Percentiles rank a stretch among this genome's conserved stretches.
These are phyloP conservation scores for Podarcis siculus DNA, from an alignment of 2,797 vertebrate species.

Conservation along the genomic window DNA sequence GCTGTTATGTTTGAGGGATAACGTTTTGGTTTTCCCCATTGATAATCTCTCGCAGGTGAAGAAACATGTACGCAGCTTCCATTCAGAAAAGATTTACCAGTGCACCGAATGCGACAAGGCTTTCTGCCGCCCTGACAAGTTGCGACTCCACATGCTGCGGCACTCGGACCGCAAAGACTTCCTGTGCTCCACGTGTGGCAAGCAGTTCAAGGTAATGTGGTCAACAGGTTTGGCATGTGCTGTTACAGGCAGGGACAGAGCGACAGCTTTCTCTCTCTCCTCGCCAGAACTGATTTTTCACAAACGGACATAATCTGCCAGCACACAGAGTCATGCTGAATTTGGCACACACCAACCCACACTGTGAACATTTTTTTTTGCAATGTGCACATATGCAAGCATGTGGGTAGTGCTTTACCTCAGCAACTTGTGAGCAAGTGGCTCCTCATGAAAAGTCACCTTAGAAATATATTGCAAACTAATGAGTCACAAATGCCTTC, in stretches of 20 bases:
- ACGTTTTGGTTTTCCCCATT: neutral
- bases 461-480: neutral
- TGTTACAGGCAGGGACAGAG: neutral
- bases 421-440: neutral
- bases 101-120: constrained; percentile 96
- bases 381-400: neutral
- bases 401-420: neutral
- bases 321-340: neutral
- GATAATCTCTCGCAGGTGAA: constrained; percentile 84
- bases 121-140: constrained; percentile 96
- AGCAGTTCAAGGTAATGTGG: constrained; percentile 93
- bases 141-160: constrained; percentile 95
- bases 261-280: neutral
- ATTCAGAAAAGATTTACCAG: constrained; percentile 97
- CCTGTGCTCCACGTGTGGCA: constrained; percentile 96
- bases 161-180: constrained; percentile 98
- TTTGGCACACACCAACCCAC: neutral
- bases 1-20: neutral
- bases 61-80: constrained; percentile 97
- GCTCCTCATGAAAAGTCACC: neutral
- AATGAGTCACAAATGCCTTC: neutral
- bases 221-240: neutral
- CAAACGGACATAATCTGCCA: neutral
- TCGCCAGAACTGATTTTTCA: neutral
- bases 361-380: neutral